These are phyloP conservation scores for Seira ritae DNA, from an alignment of 2,888 invertebrate genomes.

Conservation along the genomic window DNA sequence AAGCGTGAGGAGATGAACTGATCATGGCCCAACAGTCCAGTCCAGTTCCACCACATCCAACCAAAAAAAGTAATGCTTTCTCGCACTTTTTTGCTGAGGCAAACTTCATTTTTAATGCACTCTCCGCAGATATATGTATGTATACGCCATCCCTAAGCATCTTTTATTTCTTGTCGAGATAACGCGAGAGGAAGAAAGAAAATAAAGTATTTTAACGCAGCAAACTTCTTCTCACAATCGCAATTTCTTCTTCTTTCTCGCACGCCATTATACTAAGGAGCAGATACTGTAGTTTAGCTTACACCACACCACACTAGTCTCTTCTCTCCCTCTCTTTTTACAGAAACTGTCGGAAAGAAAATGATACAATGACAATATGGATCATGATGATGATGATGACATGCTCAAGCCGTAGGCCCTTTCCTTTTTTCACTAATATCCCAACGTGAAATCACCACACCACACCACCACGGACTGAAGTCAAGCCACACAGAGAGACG, in stretches of 20 bases:
- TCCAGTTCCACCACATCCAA: too few relatives aligned
- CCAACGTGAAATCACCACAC: too few relatives aligned
- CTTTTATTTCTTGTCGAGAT: background rate
- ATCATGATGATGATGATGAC: slow-evolving; percentile 21
- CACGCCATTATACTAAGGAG: too few relatives aligned
- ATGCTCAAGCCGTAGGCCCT: slow-evolving; percentile 27
- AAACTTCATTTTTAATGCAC: background rate
- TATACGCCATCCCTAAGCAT: background rate
- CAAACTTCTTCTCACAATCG: background rate
- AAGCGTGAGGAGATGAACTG: too few relatives aligned
- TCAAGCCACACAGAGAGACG: too few relatives aligned
- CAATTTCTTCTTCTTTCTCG: background rate
- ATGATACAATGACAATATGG: background rate
- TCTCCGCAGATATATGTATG: too few relatives aligned
- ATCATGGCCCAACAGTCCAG: too few relatives aligned
- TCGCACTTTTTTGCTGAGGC: too few relatives aligned
- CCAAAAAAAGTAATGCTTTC: too few relatives aligned
- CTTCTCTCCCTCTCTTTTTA: background rate
- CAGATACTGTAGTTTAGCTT: too few relatives aligned
- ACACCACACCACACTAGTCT: too few relatives aligned
- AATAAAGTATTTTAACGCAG: background rate
- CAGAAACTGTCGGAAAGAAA: background rate
- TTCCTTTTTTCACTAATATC: background rate
- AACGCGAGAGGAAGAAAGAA: background rate
- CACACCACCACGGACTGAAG: too few relatives aligned